These are phyloP conservation scores for Caenorhabditis macrosperma DNA, from an alignment of 2,888 invertebrate genomes.

Conservation along the genomic window DNA sequence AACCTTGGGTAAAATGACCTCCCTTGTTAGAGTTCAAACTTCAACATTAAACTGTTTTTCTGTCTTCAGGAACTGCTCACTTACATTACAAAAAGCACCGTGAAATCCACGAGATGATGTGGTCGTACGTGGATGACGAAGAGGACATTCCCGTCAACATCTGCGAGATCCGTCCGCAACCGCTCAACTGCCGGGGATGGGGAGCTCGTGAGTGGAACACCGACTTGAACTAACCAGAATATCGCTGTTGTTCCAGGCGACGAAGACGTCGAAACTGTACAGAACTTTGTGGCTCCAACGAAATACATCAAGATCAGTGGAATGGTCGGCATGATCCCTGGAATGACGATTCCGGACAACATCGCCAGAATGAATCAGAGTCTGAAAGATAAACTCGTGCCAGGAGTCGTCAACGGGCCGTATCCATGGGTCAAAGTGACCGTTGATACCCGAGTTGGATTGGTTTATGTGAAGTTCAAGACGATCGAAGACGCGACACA, in stretches of 20 bases:
- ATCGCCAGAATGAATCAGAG: not conserved
- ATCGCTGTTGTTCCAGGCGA: conserved; percentile 1
- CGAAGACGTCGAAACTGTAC: conserved; percentile 6
- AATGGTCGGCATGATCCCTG: conserved; percentile 19
- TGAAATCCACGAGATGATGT: not conserved
- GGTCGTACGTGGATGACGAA: conserved; percentile 24
- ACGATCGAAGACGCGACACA: conserved; percentile 3
- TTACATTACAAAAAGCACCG: not conserved
- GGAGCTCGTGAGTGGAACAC: not conserved
- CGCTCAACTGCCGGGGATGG: conserved; percentile 4
- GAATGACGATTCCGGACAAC: not conserved
- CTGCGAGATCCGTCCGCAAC: not conserved
- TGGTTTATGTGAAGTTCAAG: conserved; percentile 18
- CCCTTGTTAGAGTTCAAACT: no score
- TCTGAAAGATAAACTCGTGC: not conserved
- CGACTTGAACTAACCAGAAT: not conserved
- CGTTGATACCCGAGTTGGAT: not conserved
- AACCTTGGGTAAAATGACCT: no score
- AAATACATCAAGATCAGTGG: conserved; percentile 27
- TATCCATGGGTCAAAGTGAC: conserved; percentile 11
- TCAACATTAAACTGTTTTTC: no score
- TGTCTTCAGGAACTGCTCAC: conserved; percentile 7
- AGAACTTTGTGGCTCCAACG: conserved; percentile 35
- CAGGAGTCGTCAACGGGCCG: not conserved
- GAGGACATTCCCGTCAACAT: not conserved